These are phyloP conservation scores for Desmodus rotundus DNA, from an alignment of 2,113 vertebrate genomes.

Conservation along the genomic window DNA sequence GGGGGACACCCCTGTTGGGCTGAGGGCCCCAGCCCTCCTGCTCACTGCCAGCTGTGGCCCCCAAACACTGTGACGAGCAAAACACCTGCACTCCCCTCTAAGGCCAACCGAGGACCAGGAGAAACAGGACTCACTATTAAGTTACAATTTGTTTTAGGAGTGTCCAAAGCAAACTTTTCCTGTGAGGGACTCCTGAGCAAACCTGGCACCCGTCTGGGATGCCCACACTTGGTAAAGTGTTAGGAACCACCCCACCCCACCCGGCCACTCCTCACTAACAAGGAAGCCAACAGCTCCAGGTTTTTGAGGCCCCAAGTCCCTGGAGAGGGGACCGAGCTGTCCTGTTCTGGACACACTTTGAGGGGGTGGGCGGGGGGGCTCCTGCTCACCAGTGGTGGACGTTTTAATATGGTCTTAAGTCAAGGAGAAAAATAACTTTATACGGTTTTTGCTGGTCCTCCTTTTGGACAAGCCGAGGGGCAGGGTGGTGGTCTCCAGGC, in stretches of 20 bases:
- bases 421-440: background rate
- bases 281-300: background rate
- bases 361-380: background rate
- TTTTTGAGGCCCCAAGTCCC: background rate
- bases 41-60: background rate
- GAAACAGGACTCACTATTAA: background rate
- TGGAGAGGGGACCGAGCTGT: too few species aligned
- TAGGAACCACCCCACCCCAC: background rate
- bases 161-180: background rate
- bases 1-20: accelerated
- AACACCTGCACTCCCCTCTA: background rate
- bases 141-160: background rate
- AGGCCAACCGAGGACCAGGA: background rate
- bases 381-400: background rate
- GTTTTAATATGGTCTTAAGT: background rate
- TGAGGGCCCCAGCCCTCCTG: background rate
- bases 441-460: background rate
- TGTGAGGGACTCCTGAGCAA: background rate
- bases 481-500: accelerated
- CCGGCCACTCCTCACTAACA: background rate
- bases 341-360: accelerated
- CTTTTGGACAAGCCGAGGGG: background rate
- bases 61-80: background rate
- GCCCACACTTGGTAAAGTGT: accelerated
- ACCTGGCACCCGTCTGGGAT: accelerated